Evolutionary conservation across 2,797 vertebrate species (phyloP), one percentile per base, ranked within the genome.

Genomic region (Gymnothorax javanicus): DNA sequence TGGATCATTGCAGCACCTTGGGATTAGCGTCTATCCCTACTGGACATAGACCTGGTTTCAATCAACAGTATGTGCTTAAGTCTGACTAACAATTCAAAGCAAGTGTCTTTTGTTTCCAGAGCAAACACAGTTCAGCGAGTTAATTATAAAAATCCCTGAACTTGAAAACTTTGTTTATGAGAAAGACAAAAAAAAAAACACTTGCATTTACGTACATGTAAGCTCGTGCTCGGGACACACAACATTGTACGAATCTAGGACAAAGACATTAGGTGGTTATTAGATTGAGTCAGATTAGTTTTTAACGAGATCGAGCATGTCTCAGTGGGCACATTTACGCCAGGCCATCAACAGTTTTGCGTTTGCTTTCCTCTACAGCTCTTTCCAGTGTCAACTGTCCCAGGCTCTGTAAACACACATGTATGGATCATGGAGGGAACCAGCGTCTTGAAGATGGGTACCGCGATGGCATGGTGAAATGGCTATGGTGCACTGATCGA

Each of bases 131-230:
- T 43, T 77, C 52, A 43, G 33, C 43, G 43, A 77, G 73, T 50
- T 77, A 50, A 77, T 77, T 77, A 50, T 50, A 43, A 43, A 77
- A 43, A 77, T 77, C 17, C 33, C 73, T 77, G 73, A 77, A 77
- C 73, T 77, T 43, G 43, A 77, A 77, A 77, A 77, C 43, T 7
- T 33, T 50, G 73, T 50, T 52, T 52, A 27, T 52, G 73, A 77
- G 52, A 43, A 50, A 69, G 73, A 50, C 12, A n/a, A 75, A 33
- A 43, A 43, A 75, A 77, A 17, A 50, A 52, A 50, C 73, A 52
- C 73, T 77, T 77, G 17, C 4, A 77, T 77, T 17, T 52, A 17
- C 33, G 33, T 43, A 43, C 50, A 52, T 52, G 73, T 4, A 43
- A 77, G 73, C 17, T 7, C 50, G 15, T 50, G 73, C 52, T 77